Conservation (phyloP, 2,888 invertebrate genomes). For the Homarus gammarus region DNA sequence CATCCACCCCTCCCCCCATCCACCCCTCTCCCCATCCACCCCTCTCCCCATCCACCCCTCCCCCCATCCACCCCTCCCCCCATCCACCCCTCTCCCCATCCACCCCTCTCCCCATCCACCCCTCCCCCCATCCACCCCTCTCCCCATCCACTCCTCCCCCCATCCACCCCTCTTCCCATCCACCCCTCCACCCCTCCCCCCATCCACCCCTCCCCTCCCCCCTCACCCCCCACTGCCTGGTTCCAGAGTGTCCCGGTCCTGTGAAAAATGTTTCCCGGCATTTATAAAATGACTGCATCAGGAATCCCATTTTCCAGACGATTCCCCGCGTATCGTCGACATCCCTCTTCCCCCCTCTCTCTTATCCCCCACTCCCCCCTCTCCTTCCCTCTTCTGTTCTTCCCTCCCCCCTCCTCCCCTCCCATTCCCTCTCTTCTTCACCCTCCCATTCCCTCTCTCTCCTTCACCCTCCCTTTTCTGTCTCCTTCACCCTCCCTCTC, state of each 20-base stretch:
- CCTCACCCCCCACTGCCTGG: background rate
- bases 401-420: background rate
- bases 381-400: background rate
- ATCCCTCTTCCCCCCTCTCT: constrained; percentile 46
- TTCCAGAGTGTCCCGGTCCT: constrained; percentile 23
- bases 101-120: too few species aligned
- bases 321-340: constrained; percentile 57
- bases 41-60: background rate
- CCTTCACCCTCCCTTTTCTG: too few species aligned
- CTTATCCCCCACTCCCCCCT: background rate
- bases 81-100: background rate
- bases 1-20: background rate
- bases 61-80: background rate
- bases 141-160: background rate
- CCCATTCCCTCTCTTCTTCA: background rate
- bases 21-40: background rate
- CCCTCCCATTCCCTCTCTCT: constrained; percentile 22
- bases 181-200: background rate
- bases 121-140: background rate
- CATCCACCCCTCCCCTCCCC: background rate
- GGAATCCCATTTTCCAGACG: constrained; percentile 64
- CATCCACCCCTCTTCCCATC: background rate
- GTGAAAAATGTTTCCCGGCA: constrained; percentile 49
- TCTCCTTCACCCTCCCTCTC: background rate
- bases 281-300: constrained; percentile 67